Conservation (phyloP, 2,888 invertebrate species). For the Diloba caeruleocephala region DNA sequence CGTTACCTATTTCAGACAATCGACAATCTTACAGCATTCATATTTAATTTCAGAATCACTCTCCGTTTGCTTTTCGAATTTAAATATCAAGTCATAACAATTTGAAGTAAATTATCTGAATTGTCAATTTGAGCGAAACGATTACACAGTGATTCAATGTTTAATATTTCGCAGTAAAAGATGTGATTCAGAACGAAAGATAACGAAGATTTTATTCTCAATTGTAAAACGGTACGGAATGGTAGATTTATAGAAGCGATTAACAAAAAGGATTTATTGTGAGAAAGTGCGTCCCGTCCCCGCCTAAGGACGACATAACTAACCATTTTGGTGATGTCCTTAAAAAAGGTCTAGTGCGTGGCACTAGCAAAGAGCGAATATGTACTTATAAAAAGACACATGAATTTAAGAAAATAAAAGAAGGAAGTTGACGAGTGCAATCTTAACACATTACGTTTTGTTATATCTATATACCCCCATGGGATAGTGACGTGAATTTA, state of each 20-base stretch:
- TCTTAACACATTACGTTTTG: neutral
- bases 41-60: neutral
- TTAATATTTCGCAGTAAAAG: slow-evolving; percentile 31
- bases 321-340: neutral
- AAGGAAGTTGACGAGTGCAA: neutral
- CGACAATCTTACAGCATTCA: no score
- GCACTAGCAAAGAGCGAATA: no score
- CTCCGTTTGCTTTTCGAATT: neutral
- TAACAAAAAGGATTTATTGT: slow-evolving; percentile 9
- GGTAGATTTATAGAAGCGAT: slow-evolving; percentile 12
- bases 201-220: slow-evolving; percentile 17
- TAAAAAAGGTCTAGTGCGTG: neutral
- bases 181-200: slow-evolving; percentile 8
- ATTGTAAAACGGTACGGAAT: slow-evolving; percentile 17
- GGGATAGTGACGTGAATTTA: slow-evolving; percentile 2
- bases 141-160: slow-evolving; percentile 22
- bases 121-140: slow-evolving; percentile 9
- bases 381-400: no score
- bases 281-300: no score
- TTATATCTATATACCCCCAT: neutral
- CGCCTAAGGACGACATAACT: neutral
- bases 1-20: no score
- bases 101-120: slow-evolving; percentile 5
- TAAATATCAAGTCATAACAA: slow-evolving; percentile 5
- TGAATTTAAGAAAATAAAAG: neutral